A percentile compares a stretch with the other conserved stretches of the same genome.
These are phyloP conservation scores for Copidosoma floridanum DNA, from an alignment of 1,140 invertebrate species.

Conservation along the genomic window DNA sequence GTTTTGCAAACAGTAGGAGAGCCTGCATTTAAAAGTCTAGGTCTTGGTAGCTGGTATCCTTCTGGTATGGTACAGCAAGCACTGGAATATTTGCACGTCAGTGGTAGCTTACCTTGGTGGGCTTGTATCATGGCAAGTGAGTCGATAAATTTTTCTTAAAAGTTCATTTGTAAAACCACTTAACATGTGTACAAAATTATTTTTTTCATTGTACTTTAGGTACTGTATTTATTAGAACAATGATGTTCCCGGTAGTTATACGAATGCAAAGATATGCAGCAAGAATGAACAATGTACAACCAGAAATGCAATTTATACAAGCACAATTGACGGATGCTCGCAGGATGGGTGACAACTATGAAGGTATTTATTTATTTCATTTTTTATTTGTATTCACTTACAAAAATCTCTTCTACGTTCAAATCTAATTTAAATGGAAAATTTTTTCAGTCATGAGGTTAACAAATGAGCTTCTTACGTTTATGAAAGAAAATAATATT, in stretches of 20 bases:
- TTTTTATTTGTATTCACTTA: conserved; percentile 9
- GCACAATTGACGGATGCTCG: conserved; percentile 80
- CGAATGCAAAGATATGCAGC: conserved; percentile 74
- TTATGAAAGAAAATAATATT: conserved; percentile 78
- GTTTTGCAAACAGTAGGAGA: conserved; percentile 67
- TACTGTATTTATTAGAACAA: conserved; percentile 70
- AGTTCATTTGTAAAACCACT: background rate
- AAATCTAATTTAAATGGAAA: background rate
- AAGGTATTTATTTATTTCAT: conserved; percentile 62
- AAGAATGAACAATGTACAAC: conserved; percentile 78
- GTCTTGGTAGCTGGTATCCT: conserved; percentile 76
- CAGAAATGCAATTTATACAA: conserved; percentile 77
- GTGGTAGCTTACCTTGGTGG: conserved; percentile 86
- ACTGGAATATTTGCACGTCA: conserved; percentile 80
- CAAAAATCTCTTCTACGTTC: conserved; percentile 11
- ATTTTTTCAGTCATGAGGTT: conserved; percentile 63
- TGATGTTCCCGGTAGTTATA: conserved; percentile 83
- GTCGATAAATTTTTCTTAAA: conserved; percentile 11
- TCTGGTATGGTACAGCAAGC: conserved; percentile 75
- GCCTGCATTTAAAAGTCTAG: conserved; percentile 74
- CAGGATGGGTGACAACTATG: conserved; percentile 74
- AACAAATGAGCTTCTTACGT: conserved; percentile 72
- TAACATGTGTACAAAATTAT: background rate
- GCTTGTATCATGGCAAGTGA: conserved; percentile 72
- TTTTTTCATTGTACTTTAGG: conserved; percentile 55